Percentiles rank a stretch among this genome's conserved stretches.
Conservation (phyloP, 2,113 vertebrate species). For the Chroicocephalus ridibundus region DNA sequence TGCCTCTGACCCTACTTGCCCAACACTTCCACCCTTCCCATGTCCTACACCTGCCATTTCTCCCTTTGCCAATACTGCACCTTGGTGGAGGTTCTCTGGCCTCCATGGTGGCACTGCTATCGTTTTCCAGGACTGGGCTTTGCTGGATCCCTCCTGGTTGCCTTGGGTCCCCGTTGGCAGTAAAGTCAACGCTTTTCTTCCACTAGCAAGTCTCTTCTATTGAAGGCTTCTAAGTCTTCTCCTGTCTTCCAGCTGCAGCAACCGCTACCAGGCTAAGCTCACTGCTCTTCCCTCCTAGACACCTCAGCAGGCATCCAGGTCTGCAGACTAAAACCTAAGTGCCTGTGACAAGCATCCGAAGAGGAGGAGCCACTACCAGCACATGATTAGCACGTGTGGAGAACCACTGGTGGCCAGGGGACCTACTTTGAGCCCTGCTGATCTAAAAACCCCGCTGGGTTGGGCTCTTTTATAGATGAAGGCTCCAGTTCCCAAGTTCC, state of each 20-base stretch:
- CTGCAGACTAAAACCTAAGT: constrained; percentile 12
- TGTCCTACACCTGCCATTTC: background rate
- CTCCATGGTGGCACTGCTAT: background rate
- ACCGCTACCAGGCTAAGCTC: background rate
- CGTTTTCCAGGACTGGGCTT: background rate
- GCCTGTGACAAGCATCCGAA: background rate
- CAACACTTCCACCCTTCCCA: background rate
- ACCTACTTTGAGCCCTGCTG: constrained; percentile 53
- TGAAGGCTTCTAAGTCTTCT: background rate
- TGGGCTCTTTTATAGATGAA: background rate
- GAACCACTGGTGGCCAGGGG: constrained; percentile 37
- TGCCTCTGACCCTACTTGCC: background rate
- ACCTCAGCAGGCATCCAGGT: background rate
- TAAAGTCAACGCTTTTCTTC: rapidly evolving
- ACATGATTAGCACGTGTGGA: constrained; percentile 14
- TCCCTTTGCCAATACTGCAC: background rate
- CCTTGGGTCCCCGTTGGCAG: background rate
- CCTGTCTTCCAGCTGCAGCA: background rate
- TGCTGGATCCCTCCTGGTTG: background rate
- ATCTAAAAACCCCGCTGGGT: background rate
- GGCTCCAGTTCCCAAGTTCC: background rate
- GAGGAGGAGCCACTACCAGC: constrained; percentile 53
- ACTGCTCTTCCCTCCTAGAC: background rate
- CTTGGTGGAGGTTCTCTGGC: constrained; percentile 57
- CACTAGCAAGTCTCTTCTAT: background rate